Evolutionary conservation across 2,888 invertebrate genomes (phyloP).

Genomic region (Boloria euphrosyne): DNA sequence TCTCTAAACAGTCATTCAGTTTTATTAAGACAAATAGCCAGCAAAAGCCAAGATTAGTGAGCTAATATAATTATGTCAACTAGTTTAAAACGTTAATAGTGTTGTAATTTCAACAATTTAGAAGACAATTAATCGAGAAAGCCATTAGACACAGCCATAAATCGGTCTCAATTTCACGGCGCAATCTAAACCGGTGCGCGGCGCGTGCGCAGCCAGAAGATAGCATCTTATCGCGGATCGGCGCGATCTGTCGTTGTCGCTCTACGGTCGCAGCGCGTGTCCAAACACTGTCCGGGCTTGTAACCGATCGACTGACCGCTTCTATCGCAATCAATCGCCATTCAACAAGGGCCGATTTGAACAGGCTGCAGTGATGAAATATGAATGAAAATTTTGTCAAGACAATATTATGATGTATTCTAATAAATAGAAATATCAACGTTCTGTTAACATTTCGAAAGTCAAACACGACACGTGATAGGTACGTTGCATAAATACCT

Average conservation of each 20-base stretch:
- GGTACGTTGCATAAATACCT: conserved; percentile 34
- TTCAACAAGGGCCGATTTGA: conserved; percentile 30
- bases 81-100: conserved; percentile 34
- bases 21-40: background rate
- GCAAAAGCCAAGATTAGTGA: background rate
- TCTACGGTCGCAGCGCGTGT: conserved; percentile 55
- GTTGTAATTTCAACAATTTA: conserved; percentile 45
- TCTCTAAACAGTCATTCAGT: background rate
- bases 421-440: conserved; percentile 6
- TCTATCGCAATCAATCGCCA: conserved; percentile 41
- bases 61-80: conserved; percentile 27
- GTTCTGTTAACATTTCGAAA: conserved; percentile 21
- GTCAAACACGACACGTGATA: conserved; percentile 35
- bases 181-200: conserved; percentile 56
- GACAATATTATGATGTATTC: conserved; percentile 8
- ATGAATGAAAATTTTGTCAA: conserved; percentile 16
- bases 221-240: conserved; percentile 68
- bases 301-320: conserved; percentile 37
- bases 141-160: conserved; percentile 57
- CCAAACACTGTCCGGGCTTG: conserved; percentile 63
- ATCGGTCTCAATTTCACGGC: conserved; percentile 66
- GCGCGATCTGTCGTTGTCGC: conserved; percentile 64
- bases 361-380: conserved; percentile 32
- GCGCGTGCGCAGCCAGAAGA: conserved; percentile 65
- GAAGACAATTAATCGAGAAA: conserved; percentile 57